phyloP scores from a whole-genome alignment of 1,140 invertebrate genomes.

The Lordiphosa collinella region DNA sequence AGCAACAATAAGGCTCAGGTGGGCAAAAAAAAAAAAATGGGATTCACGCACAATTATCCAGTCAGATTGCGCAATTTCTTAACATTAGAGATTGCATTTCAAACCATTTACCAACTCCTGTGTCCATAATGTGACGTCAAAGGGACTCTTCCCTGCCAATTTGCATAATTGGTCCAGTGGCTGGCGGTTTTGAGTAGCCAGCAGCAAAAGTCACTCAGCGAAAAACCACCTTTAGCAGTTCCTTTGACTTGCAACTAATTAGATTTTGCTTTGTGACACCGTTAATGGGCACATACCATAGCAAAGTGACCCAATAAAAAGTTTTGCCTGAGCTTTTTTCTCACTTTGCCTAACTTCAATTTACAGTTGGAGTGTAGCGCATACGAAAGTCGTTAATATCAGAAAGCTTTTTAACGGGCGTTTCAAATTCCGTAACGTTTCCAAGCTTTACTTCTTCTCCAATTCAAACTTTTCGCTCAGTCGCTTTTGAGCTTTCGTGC shows the following conservation, averaged over 20 bases:
- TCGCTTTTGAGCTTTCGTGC: constrained; percentile 60
- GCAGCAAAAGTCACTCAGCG: neutral
- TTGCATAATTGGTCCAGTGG: constrained; percentile 72
- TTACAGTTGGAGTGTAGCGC: neutral
- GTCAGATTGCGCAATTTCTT: constrained; percentile 50
- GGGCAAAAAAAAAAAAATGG: constrained; percentile 35
- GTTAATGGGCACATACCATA: too few relatives aligned
- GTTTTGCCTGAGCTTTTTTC: neutral
- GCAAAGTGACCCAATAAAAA: too few relatives aligned
- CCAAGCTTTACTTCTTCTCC: constrained; percentile 18
- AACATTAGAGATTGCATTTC: constrained; percentile 39
- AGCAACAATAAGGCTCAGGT: constrained; percentile 61
- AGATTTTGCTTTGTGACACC: neutral
- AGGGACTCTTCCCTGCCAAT: constrained; percentile 37
- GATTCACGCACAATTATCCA: constrained; percentile 56
- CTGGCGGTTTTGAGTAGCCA: constrained; percentile 27
- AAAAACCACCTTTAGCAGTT: neutral
- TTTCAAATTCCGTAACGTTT: constrained; percentile 1
- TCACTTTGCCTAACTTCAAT: neutral
- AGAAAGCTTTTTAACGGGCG: constrained; percentile 9
- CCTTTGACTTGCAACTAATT: neutral
- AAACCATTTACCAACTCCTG: neutral
- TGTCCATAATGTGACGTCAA: constrained; percentile 36
- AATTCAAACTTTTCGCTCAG: constrained; percentile 22
- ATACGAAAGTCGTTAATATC: neutral